Evolutionary conservation across 2,888 invertebrate species (phyloP).

Genomic region (Pseudoips prasinana): DNA sequence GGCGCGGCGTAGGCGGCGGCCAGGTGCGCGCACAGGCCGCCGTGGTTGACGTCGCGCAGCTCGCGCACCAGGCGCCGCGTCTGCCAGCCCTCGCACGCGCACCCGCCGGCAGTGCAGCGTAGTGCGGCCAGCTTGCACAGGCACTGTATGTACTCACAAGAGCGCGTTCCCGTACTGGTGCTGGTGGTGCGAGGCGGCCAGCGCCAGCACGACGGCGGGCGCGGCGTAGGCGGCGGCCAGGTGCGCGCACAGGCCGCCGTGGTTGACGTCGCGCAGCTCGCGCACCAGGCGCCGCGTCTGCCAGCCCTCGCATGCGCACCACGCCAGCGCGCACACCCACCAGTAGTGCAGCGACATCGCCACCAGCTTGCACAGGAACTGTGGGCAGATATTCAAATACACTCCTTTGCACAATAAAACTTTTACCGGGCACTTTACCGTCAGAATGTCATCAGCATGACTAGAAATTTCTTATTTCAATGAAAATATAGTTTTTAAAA

Average conservation of each 20-base stretch:
- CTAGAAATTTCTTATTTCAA: too few species aligned
- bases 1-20: constrained; percentile 96
- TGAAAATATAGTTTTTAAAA: too few species aligned
- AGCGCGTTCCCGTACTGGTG: constrained; percentile 97
- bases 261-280: constrained; percentile 97
- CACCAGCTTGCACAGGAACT: constrained; percentile 93
- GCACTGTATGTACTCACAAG: constrained; percentile 89
- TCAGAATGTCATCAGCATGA: too few species aligned
- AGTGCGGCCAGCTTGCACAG: constrained; percentile 96
- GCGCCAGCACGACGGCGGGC: constrained; percentile 94
- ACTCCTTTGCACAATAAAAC: too few species aligned
- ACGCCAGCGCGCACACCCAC: constrained; percentile 94
- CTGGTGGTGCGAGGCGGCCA: constrained; percentile 95
- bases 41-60: constrained; percentile 97
- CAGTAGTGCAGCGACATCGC: constrained; percentile 96
- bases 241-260: constrained; percentile 96
- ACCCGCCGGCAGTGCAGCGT: constrained; percentile 96
- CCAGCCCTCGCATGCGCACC: constrained; percentile 95
- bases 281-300: constrained; percentile 97
- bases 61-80: constrained; percentile 96
- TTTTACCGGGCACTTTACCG: too few species aligned
- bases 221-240: constrained; percentile 95
- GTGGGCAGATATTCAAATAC: too few species aligned
- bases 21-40: constrained; percentile 95
- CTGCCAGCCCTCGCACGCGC: constrained; percentile 94